Evolutionary conservation across 2,888 invertebrate species (phyloP).

Genomic region (Cryptocephalus primarius): DNA sequence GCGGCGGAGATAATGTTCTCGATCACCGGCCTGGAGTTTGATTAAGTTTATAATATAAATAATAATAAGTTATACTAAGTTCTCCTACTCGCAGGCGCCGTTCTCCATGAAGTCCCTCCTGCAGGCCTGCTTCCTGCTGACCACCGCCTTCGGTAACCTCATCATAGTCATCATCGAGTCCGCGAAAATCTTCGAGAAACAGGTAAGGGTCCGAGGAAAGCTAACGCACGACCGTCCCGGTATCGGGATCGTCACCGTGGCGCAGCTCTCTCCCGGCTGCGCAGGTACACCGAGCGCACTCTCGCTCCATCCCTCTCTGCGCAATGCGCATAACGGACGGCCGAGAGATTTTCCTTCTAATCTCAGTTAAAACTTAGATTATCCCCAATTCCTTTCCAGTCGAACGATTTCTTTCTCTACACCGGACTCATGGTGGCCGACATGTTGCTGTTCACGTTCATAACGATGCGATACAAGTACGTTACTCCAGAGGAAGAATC

Average conservation of each 20-base stretch:
- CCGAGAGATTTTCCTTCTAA: too few relatives aligned
- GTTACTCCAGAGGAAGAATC: slow-evolving; percentile 30
- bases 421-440: slow-evolving; percentile 75
- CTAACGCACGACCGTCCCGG: too few relatives aligned
- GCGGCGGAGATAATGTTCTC: slow-evolving; percentile 93
- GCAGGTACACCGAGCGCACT: too few relatives aligned
- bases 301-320: too few relatives aligned
- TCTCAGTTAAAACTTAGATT: too few relatives aligned
- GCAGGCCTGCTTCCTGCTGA: slow-evolving; percentile 84
- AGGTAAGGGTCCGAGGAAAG: slow-evolving; percentile 41
- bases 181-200: slow-evolving; percentile 59
- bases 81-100: slow-evolving; percentile 92
- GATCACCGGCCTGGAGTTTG: slow-evolving; percentile 86
- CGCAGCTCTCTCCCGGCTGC: too few relatives aligned
- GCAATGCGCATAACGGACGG: too few relatives aligned
- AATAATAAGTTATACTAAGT: too few relatives aligned
- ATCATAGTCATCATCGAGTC: slow-evolving; percentile 85
- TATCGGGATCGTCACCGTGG: too few relatives aligned
- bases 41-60: too few relatives aligned
- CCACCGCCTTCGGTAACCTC: slow-evolving; percentile 87
- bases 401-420: slow-evolving; percentile 78
- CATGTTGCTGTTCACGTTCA: slow-evolving; percentile 67
- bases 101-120: slow-evolving; percentile 88
- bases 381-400: too few relatives aligned
- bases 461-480: slow-evolving; percentile 75